Evolutionary conservation across 2,888 invertebrate species (phyloP).

Genomic region (Drosophila engyochracea): DNA sequence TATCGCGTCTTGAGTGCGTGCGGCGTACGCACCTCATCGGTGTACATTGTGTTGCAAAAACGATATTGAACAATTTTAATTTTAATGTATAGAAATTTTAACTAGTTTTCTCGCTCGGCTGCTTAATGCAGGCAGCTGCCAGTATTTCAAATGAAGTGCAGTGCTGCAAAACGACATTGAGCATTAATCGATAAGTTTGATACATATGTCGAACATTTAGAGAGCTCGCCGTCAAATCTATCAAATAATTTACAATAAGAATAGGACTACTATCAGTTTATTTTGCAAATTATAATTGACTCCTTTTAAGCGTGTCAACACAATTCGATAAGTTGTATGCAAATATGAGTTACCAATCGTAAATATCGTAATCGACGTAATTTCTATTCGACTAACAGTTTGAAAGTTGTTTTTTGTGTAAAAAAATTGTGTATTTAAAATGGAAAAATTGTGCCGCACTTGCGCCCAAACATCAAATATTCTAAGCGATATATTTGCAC

Average conservation of each 20-base stretch:
- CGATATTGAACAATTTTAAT: conserved; percentile 18
- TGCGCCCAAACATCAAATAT: conserved; percentile 7
- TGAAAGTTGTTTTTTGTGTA: background rate
- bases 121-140: conserved; percentile 52
- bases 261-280: background rate
- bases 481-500: conserved; percentile 13
- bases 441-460: conserved; percentile 26
- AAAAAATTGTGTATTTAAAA: background rate
- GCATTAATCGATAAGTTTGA: conserved; percentile 22
- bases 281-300: background rate
- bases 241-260: background rate
- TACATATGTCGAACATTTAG: background rate
- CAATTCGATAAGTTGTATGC: background rate
- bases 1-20: conserved; percentile 58
- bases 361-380: conserved; percentile 4
- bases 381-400: background rate
- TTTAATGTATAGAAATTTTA: conserved; percentile 10
- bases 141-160: conserved; percentile 48
- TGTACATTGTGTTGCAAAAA: conserved; percentile 52
- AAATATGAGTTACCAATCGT: background rate
- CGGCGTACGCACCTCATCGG: conserved; percentile 64
- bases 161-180: conserved; percentile 24
- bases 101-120: conserved; percentile 15
- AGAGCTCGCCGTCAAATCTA: background rate
- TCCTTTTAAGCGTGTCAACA: background rate